Percentiles rank a stretch among this genome's conserved stretches.
Evolutionary conservation across 2,888 invertebrate genomes (phyloP).

Genomic region (Tipula unca): DNA sequence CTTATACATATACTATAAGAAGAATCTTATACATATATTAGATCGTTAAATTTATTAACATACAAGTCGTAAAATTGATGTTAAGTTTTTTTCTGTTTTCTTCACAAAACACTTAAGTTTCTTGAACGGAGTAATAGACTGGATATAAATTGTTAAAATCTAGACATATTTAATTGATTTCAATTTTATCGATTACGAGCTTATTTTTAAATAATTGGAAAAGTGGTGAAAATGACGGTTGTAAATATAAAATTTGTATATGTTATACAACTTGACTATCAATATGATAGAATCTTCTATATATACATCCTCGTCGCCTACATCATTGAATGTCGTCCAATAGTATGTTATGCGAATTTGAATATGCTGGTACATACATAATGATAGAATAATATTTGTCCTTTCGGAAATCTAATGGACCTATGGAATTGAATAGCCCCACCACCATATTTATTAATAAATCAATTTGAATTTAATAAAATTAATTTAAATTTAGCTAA

Average conservation of each 20-base stretch:
- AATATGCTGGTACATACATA: too few species aligned
- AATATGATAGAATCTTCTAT: too few species aligned
- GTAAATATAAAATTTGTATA: background rate
- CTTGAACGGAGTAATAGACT: background rate
- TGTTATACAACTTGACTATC: too few species aligned
- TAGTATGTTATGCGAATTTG: too few species aligned
- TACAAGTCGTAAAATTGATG: background rate
- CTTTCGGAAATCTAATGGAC: too few species aligned
- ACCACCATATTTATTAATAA: too few species aligned
- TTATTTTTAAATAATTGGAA: background rate
- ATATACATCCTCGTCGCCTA: too few species aligned
- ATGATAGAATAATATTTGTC: too few species aligned
- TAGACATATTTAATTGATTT: conserved; percentile 8
- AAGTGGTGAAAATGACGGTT: background rate
- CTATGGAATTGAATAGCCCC: too few species aligned
- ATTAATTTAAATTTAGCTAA: too few species aligned
- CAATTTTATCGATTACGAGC: background rate
- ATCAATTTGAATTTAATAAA: too few species aligned
- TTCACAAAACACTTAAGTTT: background rate
- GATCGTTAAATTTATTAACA: conserved; percentile 8
- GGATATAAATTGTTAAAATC: conserved; percentile 3
- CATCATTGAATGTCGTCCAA: too few species aligned
- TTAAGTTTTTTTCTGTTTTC: background rate
- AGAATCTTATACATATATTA: background rate
- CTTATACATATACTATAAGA: background rate